Base-by-base conservation (phyloP, 2,888 invertebrate genomes). In the Mylabris sibirica region DNA sequence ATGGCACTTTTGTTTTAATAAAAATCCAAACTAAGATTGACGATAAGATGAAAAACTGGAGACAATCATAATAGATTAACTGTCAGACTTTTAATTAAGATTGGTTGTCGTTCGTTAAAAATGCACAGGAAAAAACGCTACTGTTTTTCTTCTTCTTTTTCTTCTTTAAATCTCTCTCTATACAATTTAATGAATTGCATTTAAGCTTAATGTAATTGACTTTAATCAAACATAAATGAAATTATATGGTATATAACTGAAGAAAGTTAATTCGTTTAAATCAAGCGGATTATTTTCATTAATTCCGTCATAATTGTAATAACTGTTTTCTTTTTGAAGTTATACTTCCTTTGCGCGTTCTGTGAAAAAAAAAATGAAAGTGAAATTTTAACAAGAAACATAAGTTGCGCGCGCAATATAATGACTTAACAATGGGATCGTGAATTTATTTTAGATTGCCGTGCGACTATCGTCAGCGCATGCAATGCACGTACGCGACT, bases 151-250 rank as follows among this genome's bases (percentile, higher is more conserved):
- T 49, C 9, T 49, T 20, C n/a, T n/a, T n/a, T n/a, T n/a, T n/a
- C n/a, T n/a, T n/a, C n/a, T 9, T 20, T 20, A 11, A 11, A 17
- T 22, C 8, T 11, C 11, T 26, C 30, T 26, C 9, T 20, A 49
- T 49, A 49, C 49, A 20, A 20, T 49, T 20, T 12, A 49, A 9
- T 44, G 17, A 17, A n/a, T 44, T 11, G n/a, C n/a, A 44, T 44
- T 44, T 49, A 49, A 49, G 49, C 49, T 49, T 20, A 20, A 30
- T 49, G 9, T 49, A 49, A 49, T 49, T 49, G 20, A 11, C 20
- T 49, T 49, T 9, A 49, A 49, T 49, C 20, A 20, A 49, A 49
- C 20, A 49, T 49, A 49, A 20, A 49, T 49, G 20, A 49, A 49
- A 20, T 11, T 49, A 20, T 8, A 49, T 20, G 22, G 44, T 44